Evolutionary conservation across 2,113 vertebrate species (phyloP), one percentile per base, ranked within the genome.

Genomic region (Microcebus ravelobensis): DNA sequence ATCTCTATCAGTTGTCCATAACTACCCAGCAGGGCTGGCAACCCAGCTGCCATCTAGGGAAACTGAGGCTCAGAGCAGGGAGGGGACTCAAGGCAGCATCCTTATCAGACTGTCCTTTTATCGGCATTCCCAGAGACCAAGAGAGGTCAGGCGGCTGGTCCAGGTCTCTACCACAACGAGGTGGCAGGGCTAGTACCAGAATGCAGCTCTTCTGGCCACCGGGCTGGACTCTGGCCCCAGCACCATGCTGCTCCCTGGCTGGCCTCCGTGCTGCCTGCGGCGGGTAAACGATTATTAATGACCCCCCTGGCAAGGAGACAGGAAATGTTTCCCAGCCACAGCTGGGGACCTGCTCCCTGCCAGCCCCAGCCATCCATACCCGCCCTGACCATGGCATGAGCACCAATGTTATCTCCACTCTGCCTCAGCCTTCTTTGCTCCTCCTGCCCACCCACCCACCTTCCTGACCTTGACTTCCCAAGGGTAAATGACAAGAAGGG

Each of bases 201-300:
- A 63, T 80, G 34, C 57, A 52, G 88, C 71, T 74, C 70, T 88
- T 48, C 61, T 86, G 91, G 94, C 88, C 50, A 23, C 71, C 70
- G 71, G 96, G 79, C 94, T 89, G 93, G 93, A 70, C 92, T 95
- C 93, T 3, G 90, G 95, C 96, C 91, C 93, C 87, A 93, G 96
- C 81, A 87, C 86, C 97, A 65, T 57, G 97, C 95, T 95, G 97
- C 92, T 98, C 93, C 68, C 84, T 98, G 98, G 98, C 97, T 97
- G 95, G 92, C 96, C 93, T 97, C 95, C 0, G 18, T 52, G 96
- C 95, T 92, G 97, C 98, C 97, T 94, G 96, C n/a, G 95, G 96
- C 3, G 70, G 94, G 96, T 91, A 97, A 98, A 98, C 39, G 97
- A 96, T 98, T 98, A 97, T 98, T 98, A 98, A 98, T 98, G 97